These are phyloP conservation scores for Lobophora halterata DNA, from an alignment of 2,888 invertebrate genomes.

Conservation along the genomic window DNA sequence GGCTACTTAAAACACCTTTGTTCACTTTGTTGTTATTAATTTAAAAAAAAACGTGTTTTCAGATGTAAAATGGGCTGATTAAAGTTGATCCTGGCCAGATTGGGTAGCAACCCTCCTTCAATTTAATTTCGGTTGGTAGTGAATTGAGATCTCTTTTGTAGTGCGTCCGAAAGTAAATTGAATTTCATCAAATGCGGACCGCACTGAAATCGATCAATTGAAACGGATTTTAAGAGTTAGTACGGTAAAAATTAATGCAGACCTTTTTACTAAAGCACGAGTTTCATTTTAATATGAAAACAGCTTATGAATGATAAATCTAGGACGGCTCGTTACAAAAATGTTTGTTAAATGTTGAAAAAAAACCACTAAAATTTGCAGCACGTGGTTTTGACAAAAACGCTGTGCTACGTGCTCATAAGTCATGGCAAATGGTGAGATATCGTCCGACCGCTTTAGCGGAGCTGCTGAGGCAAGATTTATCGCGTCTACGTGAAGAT, in stretches of 20 bases:
- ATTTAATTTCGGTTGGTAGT: slow-evolving; percentile 42
- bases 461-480: slow-evolving; percentile 52
- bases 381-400: slow-evolving; percentile 49
- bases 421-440: slow-evolving; percentile 51
- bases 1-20: slow-evolving; percentile 5
- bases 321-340: slow-evolving; percentile 19
- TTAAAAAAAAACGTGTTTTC: slow-evolving; percentile 2
- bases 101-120: slow-evolving; percentile 39
- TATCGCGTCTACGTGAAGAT: slow-evolving; percentile 53
- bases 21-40: neutral
- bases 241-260: neutral
- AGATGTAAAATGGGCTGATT: slow-evolving; percentile 17
- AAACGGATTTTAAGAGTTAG: slow-evolving; percentile 8
- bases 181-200: slow-evolving; percentile 47
- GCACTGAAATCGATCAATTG: slow-evolving; percentile 36
- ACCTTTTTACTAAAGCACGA: slow-evolving; percentile 2
- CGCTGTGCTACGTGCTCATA: slow-evolving; percentile 48
- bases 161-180: slow-evolving; percentile 48
- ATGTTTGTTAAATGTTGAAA: slow-evolving; percentile 25
- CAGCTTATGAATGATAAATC: slow-evolving; percentile 11
- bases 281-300: too few relatives aligned
- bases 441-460: slow-evolving; percentile 51
- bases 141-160: slow-evolving; percentile 47
- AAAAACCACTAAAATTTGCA: slow-evolving; percentile 38
- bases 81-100: slow-evolving; percentile 34